These are phyloP conservation scores for Oryzias celebensis DNA, from an alignment of 2,113 vertebrate species.

Conservation along the genomic window DNA sequence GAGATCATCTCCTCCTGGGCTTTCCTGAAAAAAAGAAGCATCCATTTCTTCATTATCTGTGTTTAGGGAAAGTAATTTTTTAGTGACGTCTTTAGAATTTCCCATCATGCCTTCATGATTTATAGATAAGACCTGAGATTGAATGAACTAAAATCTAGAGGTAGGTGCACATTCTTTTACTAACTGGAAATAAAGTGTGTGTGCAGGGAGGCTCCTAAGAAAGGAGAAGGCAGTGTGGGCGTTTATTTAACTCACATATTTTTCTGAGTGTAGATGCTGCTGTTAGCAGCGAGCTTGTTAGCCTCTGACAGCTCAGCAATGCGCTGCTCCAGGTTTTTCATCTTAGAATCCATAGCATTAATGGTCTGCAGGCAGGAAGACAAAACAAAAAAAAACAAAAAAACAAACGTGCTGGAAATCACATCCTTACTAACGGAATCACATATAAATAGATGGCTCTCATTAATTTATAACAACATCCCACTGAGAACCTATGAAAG, in stretches of 20 bases:
- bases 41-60: neutral
- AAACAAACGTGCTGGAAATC: constrained; percentile 6
- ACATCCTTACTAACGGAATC: constrained; percentile 1
- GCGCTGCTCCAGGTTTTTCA: constrained; percentile 96
- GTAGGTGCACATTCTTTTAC: constrained; percentile 29
- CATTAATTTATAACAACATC: constrained; percentile 22
- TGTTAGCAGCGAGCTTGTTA: constrained; percentile 97
- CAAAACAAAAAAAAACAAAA: neutral
- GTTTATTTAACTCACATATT: constrained; percentile 89
- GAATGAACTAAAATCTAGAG: no score
- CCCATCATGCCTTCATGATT: neutral
- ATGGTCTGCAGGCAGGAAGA: constrained; percentile 84
- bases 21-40: constrained; percentile 82
- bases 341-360: constrained; percentile 99
- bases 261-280: constrained; percentile 98
- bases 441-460: neutral
- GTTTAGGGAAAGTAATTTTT: neutral
- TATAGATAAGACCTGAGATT: no score
- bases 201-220: constrained; percentile 22
- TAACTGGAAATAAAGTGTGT: constrained; percentile 22
- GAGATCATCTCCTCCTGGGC: constrained; percentile 99
- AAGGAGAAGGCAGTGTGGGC: constrained; percentile 31
- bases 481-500: constrained; percentile 1
- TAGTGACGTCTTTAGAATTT: neutral
- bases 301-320: constrained; percentile 96